Evolutionary conservation across 2,888 invertebrate species (phyloP), one percentile per base, ranked within the genome.

Genomic region (Lochmaea capreae): DNA sequence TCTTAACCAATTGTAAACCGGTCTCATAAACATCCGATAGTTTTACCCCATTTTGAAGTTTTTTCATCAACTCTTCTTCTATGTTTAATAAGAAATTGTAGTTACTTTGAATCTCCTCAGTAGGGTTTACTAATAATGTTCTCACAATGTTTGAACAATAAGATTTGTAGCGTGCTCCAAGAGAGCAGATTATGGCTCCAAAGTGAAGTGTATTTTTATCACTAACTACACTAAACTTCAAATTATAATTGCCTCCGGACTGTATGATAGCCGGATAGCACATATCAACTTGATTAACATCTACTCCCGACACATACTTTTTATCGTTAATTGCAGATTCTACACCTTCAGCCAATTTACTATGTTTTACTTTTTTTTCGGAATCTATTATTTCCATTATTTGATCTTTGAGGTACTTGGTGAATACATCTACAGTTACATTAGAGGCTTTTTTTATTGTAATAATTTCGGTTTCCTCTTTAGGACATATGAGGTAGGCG

Each of bases 221-320:
- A 81, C 97, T 97, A 3, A 93, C 93, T 4, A 96, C 96, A 84
- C 97, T 98, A 88, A 99, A 99, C 88, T 99, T 99, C 62, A 99
- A 90, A 84, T 78, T 84, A 88, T 99, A 99, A 84, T 95, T 93
- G 12, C 70, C 99, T 10, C 99, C 99, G 49, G 98, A 99, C 87
- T 99, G 99, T 83, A 99, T 97, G 73, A 99, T 99, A 0, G 99
- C 96, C 0, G 98, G 97, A 86, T 99, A 99, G 85, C 99, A 99
- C 93, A 97, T 96, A 84, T 99, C 99, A 4, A 99, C 91, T 86
- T 97, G 94, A 39, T 92, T 91, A 3, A 93, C 92, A 87, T 98
- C 98, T 0, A 97, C 94, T 2, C 95, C 95, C 11, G 94, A 92
- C 2, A 98, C 96, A 87, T 97, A 98, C 88, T 99, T 98, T 85